These are phyloP conservation scores for Netelia virgata DNA, from an alignment of 2,888 invertebrate genomes.

Conservation along the genomic window DNA sequence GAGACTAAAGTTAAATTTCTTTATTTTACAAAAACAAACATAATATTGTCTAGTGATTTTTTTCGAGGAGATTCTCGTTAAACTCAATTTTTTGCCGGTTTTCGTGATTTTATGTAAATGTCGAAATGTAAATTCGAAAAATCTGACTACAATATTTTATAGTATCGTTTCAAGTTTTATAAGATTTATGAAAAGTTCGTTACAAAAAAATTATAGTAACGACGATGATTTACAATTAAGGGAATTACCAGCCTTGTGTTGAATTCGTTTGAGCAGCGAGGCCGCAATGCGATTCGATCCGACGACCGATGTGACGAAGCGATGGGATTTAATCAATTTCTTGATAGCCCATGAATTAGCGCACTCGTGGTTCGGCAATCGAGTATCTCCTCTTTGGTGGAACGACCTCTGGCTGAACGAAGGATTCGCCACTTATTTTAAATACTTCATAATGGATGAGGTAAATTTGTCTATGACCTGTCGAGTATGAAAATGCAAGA, in stretches of 20 bases:
- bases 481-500: no score
- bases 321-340: slow-evolving; percentile 12
- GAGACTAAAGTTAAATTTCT: neutral
- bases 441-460: slow-evolving; percentile 74
- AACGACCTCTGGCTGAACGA: slow-evolving; percentile 70
- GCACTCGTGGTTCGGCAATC: slow-evolving; percentile 70
- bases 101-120: no score
- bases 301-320: slow-evolving; percentile 9
- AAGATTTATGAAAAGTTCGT: no score
- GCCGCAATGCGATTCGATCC: slow-evolving; percentile 89
- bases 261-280: slow-evolving; percentile 25
- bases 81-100: neutral
- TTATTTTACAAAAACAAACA: neutral
- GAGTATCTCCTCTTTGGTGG: slow-evolving; percentile 69
- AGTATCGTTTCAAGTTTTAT: no score
- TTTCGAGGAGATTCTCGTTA: neutral
- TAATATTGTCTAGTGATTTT: slow-evolving; percentile 74
- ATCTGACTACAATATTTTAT: neutral
- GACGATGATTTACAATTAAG: neutral
- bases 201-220: no score
- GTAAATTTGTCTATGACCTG: slow-evolving; percentile 71
- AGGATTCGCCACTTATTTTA: slow-evolving; percentile 66
- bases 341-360: slow-evolving; percentile 66
- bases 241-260: slow-evolving; percentile 12
- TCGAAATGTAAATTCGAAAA: no score